Evolutionary conservation across 2,797 vertebrate genomes (phyloP).

Genomic region (Carapus acus): DNA sequence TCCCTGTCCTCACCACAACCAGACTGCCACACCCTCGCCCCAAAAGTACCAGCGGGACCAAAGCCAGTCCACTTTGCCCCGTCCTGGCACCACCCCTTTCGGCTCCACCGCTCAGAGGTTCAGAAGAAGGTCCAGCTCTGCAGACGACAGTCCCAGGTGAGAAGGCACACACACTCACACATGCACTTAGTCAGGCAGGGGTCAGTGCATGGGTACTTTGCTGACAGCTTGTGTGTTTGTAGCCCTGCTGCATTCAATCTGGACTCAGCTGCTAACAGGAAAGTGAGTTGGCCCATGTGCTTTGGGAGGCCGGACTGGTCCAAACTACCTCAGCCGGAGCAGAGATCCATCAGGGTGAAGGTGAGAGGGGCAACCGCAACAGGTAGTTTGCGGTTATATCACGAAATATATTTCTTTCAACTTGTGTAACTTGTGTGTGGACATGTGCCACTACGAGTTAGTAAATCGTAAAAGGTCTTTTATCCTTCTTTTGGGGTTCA

Average conservation of each 20-base stretch:
- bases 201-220: neutral
- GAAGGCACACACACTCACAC: neutral
- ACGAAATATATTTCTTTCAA: too few species aligned
- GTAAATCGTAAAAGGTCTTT: too few species aligned
- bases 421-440: too few species aligned
- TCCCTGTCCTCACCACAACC: neutral
- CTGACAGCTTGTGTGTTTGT: constrained; percentile 7
- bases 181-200: neutral
- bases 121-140: neutral
- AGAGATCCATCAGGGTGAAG: constrained; percentile 70
- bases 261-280: constrained; percentile 42
- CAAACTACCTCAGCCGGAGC: constrained; percentile 62
- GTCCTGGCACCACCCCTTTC: constrained; percentile 67
- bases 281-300: constrained; percentile 81
- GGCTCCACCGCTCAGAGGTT: constrained; percentile 62
- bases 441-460: too few species aligned
- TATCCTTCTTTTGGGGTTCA: too few species aligned
- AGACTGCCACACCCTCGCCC: constrained; percentile 67
- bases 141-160: constrained; percentile 67
- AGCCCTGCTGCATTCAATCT: constrained; percentile 77
- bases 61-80: constrained; percentile 31
- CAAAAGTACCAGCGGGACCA: constrained; percentile 67
- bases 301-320: constrained; percentile 85
- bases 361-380: constrained; percentile 60
- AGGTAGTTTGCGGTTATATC: too few species aligned